Conservation (phyloP, 2,797 vertebrate species). For the Phataginus tetradactyla region DNA sequence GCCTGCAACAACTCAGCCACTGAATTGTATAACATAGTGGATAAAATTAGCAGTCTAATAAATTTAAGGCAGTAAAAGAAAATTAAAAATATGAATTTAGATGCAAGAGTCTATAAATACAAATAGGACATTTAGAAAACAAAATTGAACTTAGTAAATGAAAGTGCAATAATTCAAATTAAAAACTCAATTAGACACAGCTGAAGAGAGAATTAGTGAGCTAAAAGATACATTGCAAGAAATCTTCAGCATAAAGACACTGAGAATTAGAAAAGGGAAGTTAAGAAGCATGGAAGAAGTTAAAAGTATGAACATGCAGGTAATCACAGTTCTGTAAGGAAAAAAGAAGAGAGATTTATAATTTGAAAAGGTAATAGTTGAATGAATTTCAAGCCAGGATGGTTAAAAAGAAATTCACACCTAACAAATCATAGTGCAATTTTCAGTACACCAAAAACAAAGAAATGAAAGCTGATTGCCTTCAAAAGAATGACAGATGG, state of each 20-base stretch:
- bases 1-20: not conserved
- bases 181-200: slow-evolving; percentile 42
- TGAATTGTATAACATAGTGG: rapidly evolving
- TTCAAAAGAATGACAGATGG: not conserved
- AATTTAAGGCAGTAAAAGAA: not conserved
- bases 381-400: not conserved
- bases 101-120: not conserved
- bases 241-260: not conserved
- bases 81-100: not conserved
- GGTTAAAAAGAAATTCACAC: not conserved
- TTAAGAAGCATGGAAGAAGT: not conserved
- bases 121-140: not conserved
- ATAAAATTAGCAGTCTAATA: not conserved
- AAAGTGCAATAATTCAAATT: not conserved
- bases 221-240: not conserved
- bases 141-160: not conserved
- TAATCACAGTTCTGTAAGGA: not conserved
- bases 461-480: slow-evolving; percentile 6
- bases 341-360: not conserved
- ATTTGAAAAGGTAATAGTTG: not conserved
- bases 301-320: not conserved
- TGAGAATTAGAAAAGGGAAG: not conserved
- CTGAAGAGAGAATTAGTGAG: slow-evolving; percentile 23
- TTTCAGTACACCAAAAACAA: not conserved
- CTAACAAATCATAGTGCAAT: not conserved